Base-by-base conservation (phyloP, 2,888 invertebrate species). In the Nephrocerus scutellatus region DNA sequence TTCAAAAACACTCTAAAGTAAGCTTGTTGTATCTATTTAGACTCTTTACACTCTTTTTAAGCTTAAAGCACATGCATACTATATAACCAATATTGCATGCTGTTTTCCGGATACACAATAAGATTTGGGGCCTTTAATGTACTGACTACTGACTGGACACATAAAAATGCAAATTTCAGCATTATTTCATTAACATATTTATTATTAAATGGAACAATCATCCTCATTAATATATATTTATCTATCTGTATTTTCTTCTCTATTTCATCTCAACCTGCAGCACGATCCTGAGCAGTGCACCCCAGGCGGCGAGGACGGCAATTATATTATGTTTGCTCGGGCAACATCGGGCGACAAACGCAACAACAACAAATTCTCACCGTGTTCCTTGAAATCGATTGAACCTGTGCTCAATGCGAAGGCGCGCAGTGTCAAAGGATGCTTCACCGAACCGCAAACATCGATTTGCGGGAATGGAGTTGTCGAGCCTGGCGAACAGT, bases 251-350 rank as follows among this genome's bases (percentile, higher is more conserved):
- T 22, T 22, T 22, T 8, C 22, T 22, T 10, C 7, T 22, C 10
- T 22, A 8, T 22, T 22, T 22, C 10, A 8, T 29, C 15, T 29
- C 5, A 13, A 39, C 50, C 56, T 70, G 8, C 68, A 93, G 91
- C 95, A 96, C 66, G 95, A 96, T 72, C 91, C 91, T 1, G 91
- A 91, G 70, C 81, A 80, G 60, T 95, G 85, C 70, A 90, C 93
- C 1, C 95, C 95, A 5, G 93, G 92, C 40, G 93, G 87, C 13
- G 89, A 91, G 62, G 90, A 90, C 66, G 98, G 98, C 28, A 98
- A 98, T 74, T 98, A 85, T 72, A 97, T 98, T 61, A 98, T 98
- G 98, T 98, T 96, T 71, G 93, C 96, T 15, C 81, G 96, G 49
- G 97, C 97, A 22, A 98, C 97, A 37, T 93, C 93, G 55, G 97